Evolutionary conservation across 2,797 vertebrate species (phyloP), one percentile per base, ranked within the genome.

Genomic region (Meriones psammophilus): DNA sequence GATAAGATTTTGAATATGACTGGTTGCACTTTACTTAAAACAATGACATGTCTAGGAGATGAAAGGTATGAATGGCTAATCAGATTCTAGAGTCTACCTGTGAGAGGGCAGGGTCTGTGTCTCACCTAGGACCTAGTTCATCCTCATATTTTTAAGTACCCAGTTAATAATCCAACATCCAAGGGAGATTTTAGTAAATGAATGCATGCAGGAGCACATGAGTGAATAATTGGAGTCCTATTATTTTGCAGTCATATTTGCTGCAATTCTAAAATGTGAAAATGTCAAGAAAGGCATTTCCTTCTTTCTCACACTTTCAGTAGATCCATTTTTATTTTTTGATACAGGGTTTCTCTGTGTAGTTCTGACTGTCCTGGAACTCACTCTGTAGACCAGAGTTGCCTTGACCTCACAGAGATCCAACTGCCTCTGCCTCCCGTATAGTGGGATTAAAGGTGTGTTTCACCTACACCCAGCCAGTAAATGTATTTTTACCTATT

Each of bases 1-100:
- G 68, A 1, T 66, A 73, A 94, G 81, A 83, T 76, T 79, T 95
- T 71, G 93, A 46, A 54, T 20, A 71, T 46, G 69, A 76, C n/a
- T 36, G 56, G 56, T 66, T n/a, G 3, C 0, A 54, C 20, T 26
- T 87, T 95, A 62, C 92, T 91, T 56, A 58, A 85, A 86, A 74
- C 0, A 68, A 78, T 5, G 46, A 74, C 14, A 79, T 60, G 7
- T 56, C 79, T 22, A 81, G 78, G 50, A 84, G 73, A 60, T 17
- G 54, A 3, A 58, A 1, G 56, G 4, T 5, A 8, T 62, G 80
- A 42, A 56, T 0, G 22, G 33, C 81, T 78, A 54, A 22, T 71
- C 4, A 80, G 30, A 78, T 18, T 42, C 13, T 94, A 60, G 28
- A 50, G 33, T 92, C 74, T 54, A 84, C 56, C 54, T 81, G n/a